Conservation (phyloP, 2,888 invertebrate species). For the Epinotia ramella region DNA sequence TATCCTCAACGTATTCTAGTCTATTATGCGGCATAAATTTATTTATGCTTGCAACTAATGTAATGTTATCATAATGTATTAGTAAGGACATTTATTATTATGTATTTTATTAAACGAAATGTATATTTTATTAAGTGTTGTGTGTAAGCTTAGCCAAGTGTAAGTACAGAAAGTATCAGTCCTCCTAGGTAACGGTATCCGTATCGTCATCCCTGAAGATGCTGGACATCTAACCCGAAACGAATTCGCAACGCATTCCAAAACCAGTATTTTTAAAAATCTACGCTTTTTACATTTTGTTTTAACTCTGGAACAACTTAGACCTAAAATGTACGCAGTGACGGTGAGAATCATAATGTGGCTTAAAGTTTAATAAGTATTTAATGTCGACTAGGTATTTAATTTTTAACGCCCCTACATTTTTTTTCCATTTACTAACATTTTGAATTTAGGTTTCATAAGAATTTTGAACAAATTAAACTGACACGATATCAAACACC, state of each 20-base stretch:
- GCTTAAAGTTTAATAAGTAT: conserved; percentile 42
- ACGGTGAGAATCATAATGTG: conserved; percentile 38
- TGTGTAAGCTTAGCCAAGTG: conserved; percentile 70
- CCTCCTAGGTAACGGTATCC: conserved; percentile 67
- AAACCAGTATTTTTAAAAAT: conserved; percentile 71
- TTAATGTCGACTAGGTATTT: conserved; percentile 28
- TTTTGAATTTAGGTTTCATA: not conserved
- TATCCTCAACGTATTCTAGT: conserved; percentile 86
- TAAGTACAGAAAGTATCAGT: conserved; percentile 69
- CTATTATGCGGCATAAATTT: conserved; percentile 77
- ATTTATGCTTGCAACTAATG: conserved; percentile 80
- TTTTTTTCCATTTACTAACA: conserved; percentile 11
- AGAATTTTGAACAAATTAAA: conserved; percentile 15
- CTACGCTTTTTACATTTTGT: conserved; percentile 64
- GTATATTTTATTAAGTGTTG: conserved; percentile 77
- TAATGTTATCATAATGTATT: conserved; percentile 76
- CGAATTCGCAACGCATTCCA: conserved; percentile 73
- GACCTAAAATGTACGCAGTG: conserved; percentile 31
- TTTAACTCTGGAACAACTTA: conserved; percentile 21
- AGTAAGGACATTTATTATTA: conserved; percentile 73
- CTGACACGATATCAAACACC: not conserved
- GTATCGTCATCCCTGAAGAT: conserved; percentile 65
- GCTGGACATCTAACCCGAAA: conserved; percentile 65
- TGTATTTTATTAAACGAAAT: conserved; percentile 66
- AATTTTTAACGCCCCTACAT: conserved; percentile 18